Evolutionary conservation across 2,888 invertebrate genomes (phyloP).

Genomic region (Eupithecia tripunctaria): DNA sequence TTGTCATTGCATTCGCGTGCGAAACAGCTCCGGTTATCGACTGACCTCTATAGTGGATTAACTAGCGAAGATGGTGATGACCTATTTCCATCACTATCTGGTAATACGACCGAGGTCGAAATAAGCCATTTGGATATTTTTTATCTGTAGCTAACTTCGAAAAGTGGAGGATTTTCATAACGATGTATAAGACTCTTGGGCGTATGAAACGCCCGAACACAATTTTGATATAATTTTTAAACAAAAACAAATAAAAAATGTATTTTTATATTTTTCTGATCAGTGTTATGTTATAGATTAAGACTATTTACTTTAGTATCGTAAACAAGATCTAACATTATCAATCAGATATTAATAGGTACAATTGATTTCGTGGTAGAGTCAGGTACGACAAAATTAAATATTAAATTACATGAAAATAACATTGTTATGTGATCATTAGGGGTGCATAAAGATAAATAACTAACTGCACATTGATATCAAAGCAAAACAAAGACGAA

Average conservation of each 20-base stretch:
- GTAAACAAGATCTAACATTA: neutral
- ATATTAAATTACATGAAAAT: neutral
- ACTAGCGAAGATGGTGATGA: neutral
- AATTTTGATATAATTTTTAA: neutral
- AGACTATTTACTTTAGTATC: neutral
- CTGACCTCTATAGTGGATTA: conserved; percentile 19
- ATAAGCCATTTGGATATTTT: neutral
- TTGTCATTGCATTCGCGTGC: conserved; percentile 25
- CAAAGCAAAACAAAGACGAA: neutral
- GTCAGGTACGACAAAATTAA: neutral
- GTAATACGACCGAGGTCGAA: neutral
- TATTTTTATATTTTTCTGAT: no score
- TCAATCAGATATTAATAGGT: neutral
- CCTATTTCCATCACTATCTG: conserved; percentile 1
- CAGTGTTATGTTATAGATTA: no score
- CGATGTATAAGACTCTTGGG: neutral
- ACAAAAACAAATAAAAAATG: neutral
- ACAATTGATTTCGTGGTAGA: neutral
- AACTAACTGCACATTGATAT: neutral
- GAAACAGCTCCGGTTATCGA: conserved; percentile 8
- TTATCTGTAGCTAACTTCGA: neutral
- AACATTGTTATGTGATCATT: neutral
- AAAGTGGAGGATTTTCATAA: no score
- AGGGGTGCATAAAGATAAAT: neutral
- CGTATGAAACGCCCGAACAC: neutral